A percentile compares a stretch with the other conserved stretches of the same genome.
Evolutionary conservation across 2,113 vertebrate species (phyloP).

Genomic region (Neodontobutis hainanensis): DNA sequence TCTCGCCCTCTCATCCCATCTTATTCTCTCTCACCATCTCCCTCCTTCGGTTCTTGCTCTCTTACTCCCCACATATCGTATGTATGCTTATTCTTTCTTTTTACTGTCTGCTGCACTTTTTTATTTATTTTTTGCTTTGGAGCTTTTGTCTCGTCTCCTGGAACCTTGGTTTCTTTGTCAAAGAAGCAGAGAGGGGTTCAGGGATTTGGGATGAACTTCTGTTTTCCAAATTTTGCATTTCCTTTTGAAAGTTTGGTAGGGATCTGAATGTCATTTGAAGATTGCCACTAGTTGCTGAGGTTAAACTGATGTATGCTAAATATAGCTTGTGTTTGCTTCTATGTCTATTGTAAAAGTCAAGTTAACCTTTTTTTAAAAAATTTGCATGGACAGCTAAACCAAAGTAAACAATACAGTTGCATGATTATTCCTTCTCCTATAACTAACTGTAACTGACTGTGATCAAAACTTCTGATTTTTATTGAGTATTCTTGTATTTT

Average conservation of each 20-base stretch:
- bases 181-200: conserved; percentile 60
- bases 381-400: neutral
- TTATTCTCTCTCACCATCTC: neutral
- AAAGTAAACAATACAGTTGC: no score
- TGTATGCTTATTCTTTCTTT: conserved; percentile 48
- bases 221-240: conserved; percentile 38
- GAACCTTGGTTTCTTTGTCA: conserved; percentile 65
- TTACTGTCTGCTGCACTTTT: conserved; percentile 48
- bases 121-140: conserved; percentile 47
- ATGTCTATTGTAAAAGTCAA: neutral
- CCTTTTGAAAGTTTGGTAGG: conserved; percentile 46
- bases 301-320: conserved; percentile 34
- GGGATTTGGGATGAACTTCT: conserved; percentile 63
- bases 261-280: conserved; percentile 33
- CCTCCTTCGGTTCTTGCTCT: conserved; percentile 36
- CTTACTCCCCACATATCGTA: conserved; percentile 49
- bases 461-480: no score
- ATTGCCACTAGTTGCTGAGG: conserved; percentile 20
- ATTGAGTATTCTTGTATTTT: no score
- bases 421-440: no score
- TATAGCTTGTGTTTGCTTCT: conserved; percentile 18
- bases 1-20: conserved; percentile 69
- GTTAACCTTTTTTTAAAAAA: neutral
- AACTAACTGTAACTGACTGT: no score
- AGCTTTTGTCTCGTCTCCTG: conserved; percentile 61